Percentiles rank a stretch among this genome's conserved stretches.
These are phyloP conservation scores for Scaptomyza pallida DNA, from an alignment of 1,140 invertebrate species.

Conservation along the genomic window DNA sequence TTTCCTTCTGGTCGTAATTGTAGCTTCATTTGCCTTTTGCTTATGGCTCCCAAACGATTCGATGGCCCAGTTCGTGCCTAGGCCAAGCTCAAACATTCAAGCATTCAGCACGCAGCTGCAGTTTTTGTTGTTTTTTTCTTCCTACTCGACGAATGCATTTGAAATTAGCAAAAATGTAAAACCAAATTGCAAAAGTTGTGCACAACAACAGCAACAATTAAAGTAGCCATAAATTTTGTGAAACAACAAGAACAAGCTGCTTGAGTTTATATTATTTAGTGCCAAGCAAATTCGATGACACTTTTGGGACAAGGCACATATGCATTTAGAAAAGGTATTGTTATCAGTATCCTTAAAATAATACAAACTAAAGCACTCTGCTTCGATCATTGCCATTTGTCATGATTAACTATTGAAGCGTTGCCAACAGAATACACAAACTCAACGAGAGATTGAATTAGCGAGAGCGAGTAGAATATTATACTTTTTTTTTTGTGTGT, in stretches of 20 bases:
- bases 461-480: background rate
- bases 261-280: slow-evolving; percentile 2
- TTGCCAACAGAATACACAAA: background rate
- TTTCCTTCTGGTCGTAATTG: slow-evolving; percentile 53
- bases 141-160: slow-evolving; percentile 28
- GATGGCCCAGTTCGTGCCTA: slow-evolving; percentile 32
- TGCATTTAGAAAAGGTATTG: no score
- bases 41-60: slow-evolving; percentile 35
- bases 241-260: slow-evolving; percentile 9
- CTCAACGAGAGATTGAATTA: background rate
- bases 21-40: slow-evolving; percentile 75
- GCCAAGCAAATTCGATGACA: background rate
- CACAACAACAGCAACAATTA: background rate
- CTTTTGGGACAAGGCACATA: no score
- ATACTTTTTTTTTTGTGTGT: background rate
- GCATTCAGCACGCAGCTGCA: slow-evolving; percentile 14
- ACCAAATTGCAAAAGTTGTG: slow-evolving; percentile 52
- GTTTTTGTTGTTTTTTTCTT: no score
- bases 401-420: no score
- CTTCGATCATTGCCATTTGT: no score
- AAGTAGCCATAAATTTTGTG: slow-evolving; percentile 33
- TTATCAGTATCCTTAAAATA: no score
- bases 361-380: no score
- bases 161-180: slow-evolving; percentile 52
- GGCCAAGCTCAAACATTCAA: slow-evolving; percentile 7